Evolutionary conservation across 2,888 invertebrate species (phyloP).

Genomic region (Trilocha varians): DNA sequence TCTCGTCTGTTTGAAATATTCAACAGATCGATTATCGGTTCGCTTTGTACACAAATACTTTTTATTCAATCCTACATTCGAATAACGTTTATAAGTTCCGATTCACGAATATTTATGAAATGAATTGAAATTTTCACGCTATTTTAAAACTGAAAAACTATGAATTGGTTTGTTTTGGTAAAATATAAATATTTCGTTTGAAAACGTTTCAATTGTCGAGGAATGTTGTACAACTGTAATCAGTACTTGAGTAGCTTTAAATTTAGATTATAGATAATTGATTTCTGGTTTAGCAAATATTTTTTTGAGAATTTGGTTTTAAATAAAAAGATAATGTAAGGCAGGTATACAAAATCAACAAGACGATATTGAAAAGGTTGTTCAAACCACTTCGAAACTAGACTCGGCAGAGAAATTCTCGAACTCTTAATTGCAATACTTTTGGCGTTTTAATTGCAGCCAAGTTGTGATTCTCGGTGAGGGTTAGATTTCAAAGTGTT

Average conservation of each 20-base stretch:
- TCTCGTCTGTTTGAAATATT: slow-evolving; percentile 57
- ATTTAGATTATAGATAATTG: too few relatives aligned
- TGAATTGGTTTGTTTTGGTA: too few relatives aligned
- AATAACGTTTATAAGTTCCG: too few relatives aligned
- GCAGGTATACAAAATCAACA: neutral
- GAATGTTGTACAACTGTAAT: too few relatives aligned
- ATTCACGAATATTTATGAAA: too few relatives aligned
- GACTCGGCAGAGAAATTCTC: slow-evolving; percentile 3
- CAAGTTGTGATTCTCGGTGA: slow-evolving; percentile 2
- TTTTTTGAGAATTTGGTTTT: too few relatives aligned
- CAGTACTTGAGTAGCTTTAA: too few relatives aligned
- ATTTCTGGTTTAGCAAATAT: too few relatives aligned
- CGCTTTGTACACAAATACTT: slow-evolving; percentile 61
- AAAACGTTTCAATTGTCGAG: too few relatives aligned
- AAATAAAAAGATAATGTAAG: neutral
- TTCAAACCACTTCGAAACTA: slow-evolving; percentile 3
- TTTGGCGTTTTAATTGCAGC: slow-evolving; percentile 4
- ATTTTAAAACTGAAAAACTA: too few relatives aligned
- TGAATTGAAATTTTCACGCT: too few relatives aligned
- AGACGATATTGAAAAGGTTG: neutral
- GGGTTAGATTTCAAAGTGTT: slow-evolving; percentile 5
- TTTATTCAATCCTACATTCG: slow-evolving; percentile 64
- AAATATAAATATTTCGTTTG: too few relatives aligned
- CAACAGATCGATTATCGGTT: slow-evolving; percentile 62
- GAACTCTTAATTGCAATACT: slow-evolving; percentile 6